Percentiles rank a stretch among this genome's conserved stretches.
These are phyloP conservation scores for Syrista parreyssii DNA, from an alignment of 2,888 invertebrate species.

Conservation along the genomic window DNA sequence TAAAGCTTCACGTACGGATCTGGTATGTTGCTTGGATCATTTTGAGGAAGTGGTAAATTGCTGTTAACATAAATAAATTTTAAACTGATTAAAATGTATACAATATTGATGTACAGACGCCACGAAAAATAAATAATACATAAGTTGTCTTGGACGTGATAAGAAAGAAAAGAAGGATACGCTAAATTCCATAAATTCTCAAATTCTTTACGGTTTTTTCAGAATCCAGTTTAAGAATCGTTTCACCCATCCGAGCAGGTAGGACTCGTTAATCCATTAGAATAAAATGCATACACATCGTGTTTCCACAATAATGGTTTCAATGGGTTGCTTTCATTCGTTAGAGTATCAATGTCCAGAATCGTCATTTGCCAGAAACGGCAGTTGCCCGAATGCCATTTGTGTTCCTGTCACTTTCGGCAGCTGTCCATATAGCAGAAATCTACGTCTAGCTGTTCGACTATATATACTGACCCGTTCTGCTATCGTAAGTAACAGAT, in stretches of 20 bases:
- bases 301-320: neutral
- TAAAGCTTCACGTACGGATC: constrained; percentile 93
- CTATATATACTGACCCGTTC: too few species aligned
- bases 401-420: too few species aligned
- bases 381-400: too few species aligned
- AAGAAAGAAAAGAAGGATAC: neutral
- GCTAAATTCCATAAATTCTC: too few species aligned
- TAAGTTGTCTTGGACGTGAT: neutral
- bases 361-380: too few species aligned
- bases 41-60: constrained; percentile 77
- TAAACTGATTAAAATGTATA: constrained; percentile 2
- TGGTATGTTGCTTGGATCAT: constrained; percentile 85
- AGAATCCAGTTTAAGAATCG: neutral
- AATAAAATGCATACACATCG: neutral
- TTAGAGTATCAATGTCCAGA: too few species aligned
- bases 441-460: too few species aligned
- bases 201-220: neutral
- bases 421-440: too few species aligned
- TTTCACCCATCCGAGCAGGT: neutral
- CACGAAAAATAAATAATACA: constrained; percentile 16
- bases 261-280: neutral
- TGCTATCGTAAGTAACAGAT: too few species aligned
- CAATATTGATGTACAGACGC: constrained; percentile 9
- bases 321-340: neutral
- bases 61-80: constrained; percentile 64